A percentile compares a stretch with the other conserved stretches of the same genome.
These are phyloP conservation scores for Dysmachus trigonus DNA, from an alignment of 2,888 invertebrate species.

Conservation along the genomic window DNA sequence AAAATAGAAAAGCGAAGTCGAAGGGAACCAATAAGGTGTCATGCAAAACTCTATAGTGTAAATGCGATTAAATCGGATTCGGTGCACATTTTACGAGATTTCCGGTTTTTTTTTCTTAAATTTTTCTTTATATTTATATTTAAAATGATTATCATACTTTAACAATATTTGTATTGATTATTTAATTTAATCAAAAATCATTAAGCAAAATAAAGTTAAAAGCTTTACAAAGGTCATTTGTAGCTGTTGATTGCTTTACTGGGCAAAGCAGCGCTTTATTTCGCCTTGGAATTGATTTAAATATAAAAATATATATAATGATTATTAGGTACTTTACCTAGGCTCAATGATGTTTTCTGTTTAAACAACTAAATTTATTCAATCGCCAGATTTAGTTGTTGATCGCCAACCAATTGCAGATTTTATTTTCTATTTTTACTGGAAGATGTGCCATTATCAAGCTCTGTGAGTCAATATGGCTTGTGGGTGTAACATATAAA, in stretches of 20 bases:
- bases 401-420: slow-evolving; percentile 17
- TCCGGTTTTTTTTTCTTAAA: slow-evolving; percentile 43
- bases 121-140: not conserved
- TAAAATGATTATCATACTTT: not conserved
- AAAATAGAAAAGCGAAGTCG: not conserved
- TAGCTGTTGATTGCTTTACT: not conserved
- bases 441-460: slow-evolving; percentile 12
- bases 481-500: slow-evolving; percentile 30
- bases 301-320: not conserved
- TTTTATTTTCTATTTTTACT: slow-evolving; percentile 27
- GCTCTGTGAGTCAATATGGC: slow-evolving; percentile 27
- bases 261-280: slow-evolving; percentile 2
- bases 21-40: not conserved
- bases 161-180: not conserved
- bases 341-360: not conserved
- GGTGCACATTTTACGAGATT: slow-evolving; percentile 51
- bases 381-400: not conserved
- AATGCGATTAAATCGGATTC: slow-evolving; percentile 44
- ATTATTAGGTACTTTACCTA: slow-evolving; percentile 2
- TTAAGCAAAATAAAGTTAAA: slow-evolving; percentile 35
- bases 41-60: slow-evolving; percentile 21
- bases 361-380: not conserved
- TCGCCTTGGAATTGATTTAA: not conserved
- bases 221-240: not conserved
- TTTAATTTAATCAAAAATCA: not conserved